These are phyloP conservation scores for Momotus momota DNA, from an alignment of 2,797 vertebrate genomes.

Conservation along the genomic window DNA sequence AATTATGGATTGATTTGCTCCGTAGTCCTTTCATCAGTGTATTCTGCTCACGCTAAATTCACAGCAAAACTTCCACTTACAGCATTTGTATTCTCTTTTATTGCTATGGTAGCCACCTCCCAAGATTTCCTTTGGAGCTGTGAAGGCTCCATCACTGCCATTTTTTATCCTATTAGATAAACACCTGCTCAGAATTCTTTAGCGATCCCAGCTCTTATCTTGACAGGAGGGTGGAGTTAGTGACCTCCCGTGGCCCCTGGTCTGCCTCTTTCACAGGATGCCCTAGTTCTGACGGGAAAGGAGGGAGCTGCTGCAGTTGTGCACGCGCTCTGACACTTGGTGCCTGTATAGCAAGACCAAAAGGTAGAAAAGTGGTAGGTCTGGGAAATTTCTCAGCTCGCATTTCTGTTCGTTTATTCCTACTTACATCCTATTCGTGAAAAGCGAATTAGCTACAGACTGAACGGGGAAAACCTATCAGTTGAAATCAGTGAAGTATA, in stretches of 20 bases:
- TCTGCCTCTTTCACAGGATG: not conserved
- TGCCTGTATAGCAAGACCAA: not conserved
- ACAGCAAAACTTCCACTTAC: not conserved
- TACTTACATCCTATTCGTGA: not conserved
- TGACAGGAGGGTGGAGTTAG: not conserved
- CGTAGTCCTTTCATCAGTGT: not conserved
- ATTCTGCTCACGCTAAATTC: not conserved
- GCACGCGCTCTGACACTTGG: accelerated
- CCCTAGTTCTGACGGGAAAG: not conserved
- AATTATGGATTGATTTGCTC: not conserved
- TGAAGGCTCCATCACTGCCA: not conserved
- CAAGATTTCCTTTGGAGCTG: not conserved
- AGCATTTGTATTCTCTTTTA: not conserved
- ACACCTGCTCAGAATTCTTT: not conserved
- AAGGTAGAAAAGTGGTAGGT: not conserved
- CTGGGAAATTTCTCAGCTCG: not conserved
- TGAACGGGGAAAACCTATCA: not conserved
- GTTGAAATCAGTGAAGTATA: not conserved
- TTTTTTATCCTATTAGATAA: not conserved
- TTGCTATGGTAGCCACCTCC: not conserved
- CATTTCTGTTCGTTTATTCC: not conserved
- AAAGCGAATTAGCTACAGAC: not conserved
- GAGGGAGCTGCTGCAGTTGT: not conserved
- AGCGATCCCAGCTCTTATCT: not conserved
- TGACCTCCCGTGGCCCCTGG: not conserved